A percentile compares a stretch with the other conserved stretches of the same genome.
phyloP scores from a whole-genome alignment of 2,888 invertebrate genomes.

The Eupelmus urozonus region DNA sequence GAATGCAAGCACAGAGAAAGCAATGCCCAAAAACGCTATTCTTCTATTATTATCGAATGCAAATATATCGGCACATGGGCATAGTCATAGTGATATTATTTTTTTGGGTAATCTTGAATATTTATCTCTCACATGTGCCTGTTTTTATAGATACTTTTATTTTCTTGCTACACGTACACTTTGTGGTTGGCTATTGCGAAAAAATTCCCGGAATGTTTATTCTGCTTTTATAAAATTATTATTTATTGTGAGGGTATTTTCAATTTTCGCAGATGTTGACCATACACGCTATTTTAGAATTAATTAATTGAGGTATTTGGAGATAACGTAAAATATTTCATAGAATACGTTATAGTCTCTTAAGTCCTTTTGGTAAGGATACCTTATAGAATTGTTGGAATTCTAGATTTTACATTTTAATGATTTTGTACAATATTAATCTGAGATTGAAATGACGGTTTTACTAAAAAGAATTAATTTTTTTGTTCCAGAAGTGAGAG shows the following conservation, averaged over 20 bases:
- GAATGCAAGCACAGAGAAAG: background rate
- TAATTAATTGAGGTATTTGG: background rate
- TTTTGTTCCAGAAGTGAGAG: slow-evolving; percentile 28
- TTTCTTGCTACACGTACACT: background rate
- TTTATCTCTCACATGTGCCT: too few relatives aligned
- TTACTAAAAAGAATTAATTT: background rate
- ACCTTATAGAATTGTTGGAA: too few relatives aligned
- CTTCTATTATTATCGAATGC: slow-evolving; percentile 19
- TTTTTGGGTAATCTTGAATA: slow-evolving; percentile 17
- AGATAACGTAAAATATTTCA: too few relatives aligned
- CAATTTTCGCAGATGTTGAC: background rate
- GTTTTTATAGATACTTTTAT: slow-evolving; percentile 3
- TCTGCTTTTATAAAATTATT: slow-evolving; percentile 4
- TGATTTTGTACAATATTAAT: too few relatives aligned
- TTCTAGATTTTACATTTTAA: too few relatives aligned
- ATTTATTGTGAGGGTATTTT: background rate
- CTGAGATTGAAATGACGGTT: too few relatives aligned
- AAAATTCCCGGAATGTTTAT: slow-evolving; percentile 3
- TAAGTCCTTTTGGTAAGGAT: too few relatives aligned
- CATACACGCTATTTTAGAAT: too few relatives aligned
- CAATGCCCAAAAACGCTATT: background rate
- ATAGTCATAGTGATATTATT: slow-evolving; percentile 7
- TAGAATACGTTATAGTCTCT: too few relatives aligned
- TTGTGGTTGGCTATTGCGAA: background rate
- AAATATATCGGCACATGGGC: slow-evolving; percentile 20